Evolutionary conservation across 2,113 vertebrate species (phyloP).

Genomic region (Cromileptes altivelis): DNA sequence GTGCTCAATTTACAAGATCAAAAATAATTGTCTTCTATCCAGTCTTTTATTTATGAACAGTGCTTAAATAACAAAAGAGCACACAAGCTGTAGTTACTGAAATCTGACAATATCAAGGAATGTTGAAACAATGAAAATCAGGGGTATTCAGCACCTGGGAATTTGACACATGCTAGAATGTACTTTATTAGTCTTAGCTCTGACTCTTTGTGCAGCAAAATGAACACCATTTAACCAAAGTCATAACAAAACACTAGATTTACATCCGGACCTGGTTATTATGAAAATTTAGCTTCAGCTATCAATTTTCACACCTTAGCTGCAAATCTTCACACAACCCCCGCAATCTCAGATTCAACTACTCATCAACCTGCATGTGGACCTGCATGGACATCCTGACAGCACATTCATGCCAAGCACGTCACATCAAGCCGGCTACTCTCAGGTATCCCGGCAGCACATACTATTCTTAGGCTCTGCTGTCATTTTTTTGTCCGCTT

Average conservation of each 20-base stretch:
- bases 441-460: constrained; percentile 47
- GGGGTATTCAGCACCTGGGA: background rate
- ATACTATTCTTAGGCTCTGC: constrained; percentile 42
- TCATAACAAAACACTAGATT: background rate
- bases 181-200: background rate
- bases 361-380: background rate
- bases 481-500: constrained; percentile 49
- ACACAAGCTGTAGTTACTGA: background rate
- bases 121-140: background rate
- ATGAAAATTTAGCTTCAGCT: background rate
- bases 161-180: background rate
- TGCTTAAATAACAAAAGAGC: background rate
- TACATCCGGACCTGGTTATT: background rate
- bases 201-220: background rate
- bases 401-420: constrained; percentile 23
- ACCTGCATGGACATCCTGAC: background rate
- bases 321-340: constrained; percentile 9
- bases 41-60: background rate
- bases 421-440: constrained; percentile 15
- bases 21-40: too few relatives aligned
- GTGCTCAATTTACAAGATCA: background rate
- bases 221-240: background rate
- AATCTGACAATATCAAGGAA: background rate
- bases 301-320: constrained; percentile 3
- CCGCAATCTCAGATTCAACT: background rate